Base-by-base conservation (phyloP, 2,888 invertebrate genomes). In the Lomographa bimaculata region DNA sequence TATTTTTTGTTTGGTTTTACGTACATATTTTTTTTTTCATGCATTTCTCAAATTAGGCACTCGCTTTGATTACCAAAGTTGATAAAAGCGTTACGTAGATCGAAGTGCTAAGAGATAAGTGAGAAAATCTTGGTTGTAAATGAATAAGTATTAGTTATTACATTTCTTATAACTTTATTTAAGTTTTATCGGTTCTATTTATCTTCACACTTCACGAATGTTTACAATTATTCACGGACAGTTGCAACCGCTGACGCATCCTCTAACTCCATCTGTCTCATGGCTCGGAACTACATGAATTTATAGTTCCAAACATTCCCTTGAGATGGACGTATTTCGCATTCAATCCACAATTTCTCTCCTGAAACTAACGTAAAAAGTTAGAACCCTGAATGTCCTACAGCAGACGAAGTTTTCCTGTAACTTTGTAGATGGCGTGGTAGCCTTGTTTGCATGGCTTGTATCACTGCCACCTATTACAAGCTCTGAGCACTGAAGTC, bases 401-500 rank as follows among this genome's bases (percentile, higher is more conserved):
- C 11, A 29, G 29, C 11, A 7, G 7, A 9, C 5, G 5, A 11
- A 10, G 11, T 14, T 7, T 8, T 3, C 3, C 9, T n/a, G 2
- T 23, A 18, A 7, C 7, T 2, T 7, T n/a, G 7, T 38, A 38
- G 39, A 39, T 39, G 39, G 39, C 39, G 39, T 5, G 25, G 16
- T 3, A 18, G 2, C 1, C n/a, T 1, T 9, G 4, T 8, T 3
- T 7, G 12, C 2, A 11, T 2, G n/a, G 5, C 5, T 20, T 19
- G 12, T 7, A 5, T 0, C 3, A 8, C 0, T 7, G 30, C 39
- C 32, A 27, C 17, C 50, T 50, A 24, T 26, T 4, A 21, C 5
- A 8, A 42, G 40, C 42, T 32, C 11, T 8, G 11, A n/a, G 5
- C 12, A 7, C n/a, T 12, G n/a, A 10, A 2, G 4, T 27, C n/a